These are phyloP conservation scores for Leistus spinibarbis DNA, from an alignment of 2,888 invertebrate genomes.

Conservation along the genomic window DNA sequence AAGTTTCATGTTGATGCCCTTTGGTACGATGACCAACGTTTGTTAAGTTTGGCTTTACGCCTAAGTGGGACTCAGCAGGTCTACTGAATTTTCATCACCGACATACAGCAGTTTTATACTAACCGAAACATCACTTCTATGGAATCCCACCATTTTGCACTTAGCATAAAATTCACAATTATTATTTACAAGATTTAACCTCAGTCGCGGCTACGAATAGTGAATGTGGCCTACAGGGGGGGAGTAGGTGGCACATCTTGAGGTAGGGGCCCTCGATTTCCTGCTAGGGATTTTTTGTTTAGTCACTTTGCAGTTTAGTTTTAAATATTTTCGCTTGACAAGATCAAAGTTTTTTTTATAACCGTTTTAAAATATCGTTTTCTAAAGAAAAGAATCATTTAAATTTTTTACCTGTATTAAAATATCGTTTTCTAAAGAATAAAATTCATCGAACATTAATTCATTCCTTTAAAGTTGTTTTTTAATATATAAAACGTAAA, in stretches of 20 bases:
- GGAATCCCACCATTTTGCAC: background rate
- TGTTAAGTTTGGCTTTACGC: background rate
- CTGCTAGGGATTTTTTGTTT: background rate
- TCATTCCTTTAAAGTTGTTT: too few species aligned
- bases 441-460: too few species aligned
- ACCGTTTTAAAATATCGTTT: too few species aligned
- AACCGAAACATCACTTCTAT: background rate
- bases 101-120: background rate
- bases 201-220: background rate
- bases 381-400: too few species aligned
- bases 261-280: too few species aligned
- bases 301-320: too few species aligned
- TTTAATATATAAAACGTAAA: too few species aligned
- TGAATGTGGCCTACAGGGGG: background rate
- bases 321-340: too few species aligned
- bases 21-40: background rate
- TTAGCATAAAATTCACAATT: conserved; percentile 16
- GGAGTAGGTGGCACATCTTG: too few species aligned
- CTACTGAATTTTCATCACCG: conserved; percentile 2
- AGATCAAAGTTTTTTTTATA: too few species aligned
- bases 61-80: conserved; percentile 17
- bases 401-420: too few species aligned
- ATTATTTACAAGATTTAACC: background rate
- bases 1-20: conserved; percentile 54
- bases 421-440: too few species aligned